Evolutionary conservation across 2,113 vertebrate species (phyloP).

Genomic region (Cariama cristata): DNA sequence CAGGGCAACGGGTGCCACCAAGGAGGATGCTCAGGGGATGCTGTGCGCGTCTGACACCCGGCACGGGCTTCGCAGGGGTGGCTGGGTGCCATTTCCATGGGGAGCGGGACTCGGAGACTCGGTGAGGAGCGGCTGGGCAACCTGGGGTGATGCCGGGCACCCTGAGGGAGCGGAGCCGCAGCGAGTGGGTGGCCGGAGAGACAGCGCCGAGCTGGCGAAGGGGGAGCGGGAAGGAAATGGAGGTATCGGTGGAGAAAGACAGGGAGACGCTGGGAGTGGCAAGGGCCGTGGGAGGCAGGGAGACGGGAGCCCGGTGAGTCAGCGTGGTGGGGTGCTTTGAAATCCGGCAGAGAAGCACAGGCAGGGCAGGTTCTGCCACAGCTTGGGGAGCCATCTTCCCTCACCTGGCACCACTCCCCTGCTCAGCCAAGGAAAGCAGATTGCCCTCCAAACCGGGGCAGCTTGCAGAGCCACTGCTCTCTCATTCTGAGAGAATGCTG

Average conservation of each 20-base stretch:
- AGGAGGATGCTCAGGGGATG: background rate
- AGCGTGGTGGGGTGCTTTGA: conserved; percentile 45
- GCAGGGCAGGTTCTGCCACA: conserved; percentile 39
- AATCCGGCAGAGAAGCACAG: background rate
- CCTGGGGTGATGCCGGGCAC: background rate
- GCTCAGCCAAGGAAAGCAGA: conserved; percentile 3
- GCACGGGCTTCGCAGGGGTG: rapidly evolving
- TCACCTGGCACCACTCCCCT: background rate
- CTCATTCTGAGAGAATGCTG: background rate
- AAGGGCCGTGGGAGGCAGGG: conserved; percentile 54
- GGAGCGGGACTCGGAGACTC: rapidly evolving
- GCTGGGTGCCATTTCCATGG: background rate
- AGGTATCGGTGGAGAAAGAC: conserved; percentile 21
- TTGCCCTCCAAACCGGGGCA: background rate
- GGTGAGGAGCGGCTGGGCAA: rapidly evolving
- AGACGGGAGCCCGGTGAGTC: conserved; percentile 43
- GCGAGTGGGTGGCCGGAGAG: background rate
- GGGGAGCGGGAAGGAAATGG: background rate
- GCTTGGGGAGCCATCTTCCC: background rate
- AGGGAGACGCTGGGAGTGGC: conserved; percentile 64
- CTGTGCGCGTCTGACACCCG: rapidly evolving
- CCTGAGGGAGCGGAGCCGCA: background rate
- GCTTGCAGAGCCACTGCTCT: background rate
- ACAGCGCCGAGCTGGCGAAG: background rate
- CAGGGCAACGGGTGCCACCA: rapidly evolving